phyloP scores from a whole-genome alignment of 2,113 vertebrate species.

The Hippopotamus amphibius region DNA sequence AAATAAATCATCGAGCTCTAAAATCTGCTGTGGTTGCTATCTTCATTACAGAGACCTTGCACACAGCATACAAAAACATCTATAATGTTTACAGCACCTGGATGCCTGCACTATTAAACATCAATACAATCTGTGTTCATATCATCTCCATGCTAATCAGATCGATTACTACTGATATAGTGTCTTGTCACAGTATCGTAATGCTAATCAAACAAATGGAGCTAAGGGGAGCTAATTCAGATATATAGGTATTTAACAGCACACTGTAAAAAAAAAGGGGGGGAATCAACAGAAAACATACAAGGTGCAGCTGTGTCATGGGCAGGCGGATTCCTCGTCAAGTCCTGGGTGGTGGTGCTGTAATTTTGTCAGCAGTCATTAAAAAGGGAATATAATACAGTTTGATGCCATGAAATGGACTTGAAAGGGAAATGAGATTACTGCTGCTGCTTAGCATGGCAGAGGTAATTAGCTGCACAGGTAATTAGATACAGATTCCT shows the following conservation, averaged over 20 bases:
- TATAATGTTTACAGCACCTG: slow-evolving; percentile 85
- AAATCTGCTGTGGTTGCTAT: slow-evolving; percentile 82
- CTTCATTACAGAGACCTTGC: slow-evolving; percentile 81
- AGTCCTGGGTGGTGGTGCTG: slow-evolving; percentile 6
- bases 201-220: slow-evolving; percentile 90
- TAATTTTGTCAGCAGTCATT: slow-evolving; percentile 71
- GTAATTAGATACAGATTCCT: slow-evolving; percentile 77
- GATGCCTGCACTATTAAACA: slow-evolving; percentile 85
- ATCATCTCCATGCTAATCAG: slow-evolving; percentile 92
- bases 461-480: slow-evolving; percentile 78
- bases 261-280: background rate
- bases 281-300: slow-evolving; percentile 3
- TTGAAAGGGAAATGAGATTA: slow-evolving; percentile 82
- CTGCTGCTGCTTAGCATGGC: slow-evolving; percentile 65
- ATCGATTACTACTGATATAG: slow-evolving; percentile 90
- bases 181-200: slow-evolving; percentile 85
- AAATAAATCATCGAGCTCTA: slow-evolving; percentile 82
- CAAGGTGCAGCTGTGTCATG: background rate
- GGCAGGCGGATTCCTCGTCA: slow-evolving; percentile 41
- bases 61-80: slow-evolving; percentile 80
- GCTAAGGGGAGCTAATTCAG: slow-evolving; percentile 72
- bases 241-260: slow-evolving; percentile 75
- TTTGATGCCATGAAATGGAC: slow-evolving; percentile 72
- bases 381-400: slow-evolving; percentile 75
- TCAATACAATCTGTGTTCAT: slow-evolving; percentile 89